Evolutionary conservation across 1,140 invertebrate species (phyloP), one percentile per base, ranked within the genome.

Genomic region (Danaus plexippus): DNA sequence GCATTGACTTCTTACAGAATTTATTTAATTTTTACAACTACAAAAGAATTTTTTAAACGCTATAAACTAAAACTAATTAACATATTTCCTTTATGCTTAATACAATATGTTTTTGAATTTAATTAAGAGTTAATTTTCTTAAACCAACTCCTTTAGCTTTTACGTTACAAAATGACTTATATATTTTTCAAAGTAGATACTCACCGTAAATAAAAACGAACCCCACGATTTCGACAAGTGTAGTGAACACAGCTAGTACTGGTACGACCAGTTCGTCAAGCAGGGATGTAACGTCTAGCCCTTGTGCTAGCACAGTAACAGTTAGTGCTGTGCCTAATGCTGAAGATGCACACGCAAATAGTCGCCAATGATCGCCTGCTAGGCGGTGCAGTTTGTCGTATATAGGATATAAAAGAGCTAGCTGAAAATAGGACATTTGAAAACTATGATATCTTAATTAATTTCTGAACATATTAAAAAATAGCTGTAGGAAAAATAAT

Each of bases 181-280:
- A n/a, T 11, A 7, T 47, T 54, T 18, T 41, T 12, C 12, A 13
- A 12, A 43, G 18, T 47, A 15, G 13, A 46, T 9, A 57, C 70
- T 73, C 43, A 85, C 83, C 80, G 71, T 86, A 86, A 64, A 86
- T 80, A 62, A 78, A 83, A 10, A 79, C 80, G 55, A 86, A 85
- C 54, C 78, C 83, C 1, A 83, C 73, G 4, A 86, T 67, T 63
- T 86, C 80, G 7, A 83, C 61, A 1, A 76, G 59, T 22, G 71
- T 69, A 1, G 83, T 81, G 18, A 82, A 77, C 1, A 77, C 66
- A 46, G 74, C 73, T 7, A 85, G 56, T 0, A 83, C 66, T 13
- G 80, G 80, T 1, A 86, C 51, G 1, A 76, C 70, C 11, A 85
- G 50, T 10, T 85, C 78, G 58, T 84, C 80, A 10, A 85, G 47